These are phyloP conservation scores for Lingula anatina DNA, from an alignment of 2,888 invertebrate genomes.

Conservation along the genomic window DNA sequence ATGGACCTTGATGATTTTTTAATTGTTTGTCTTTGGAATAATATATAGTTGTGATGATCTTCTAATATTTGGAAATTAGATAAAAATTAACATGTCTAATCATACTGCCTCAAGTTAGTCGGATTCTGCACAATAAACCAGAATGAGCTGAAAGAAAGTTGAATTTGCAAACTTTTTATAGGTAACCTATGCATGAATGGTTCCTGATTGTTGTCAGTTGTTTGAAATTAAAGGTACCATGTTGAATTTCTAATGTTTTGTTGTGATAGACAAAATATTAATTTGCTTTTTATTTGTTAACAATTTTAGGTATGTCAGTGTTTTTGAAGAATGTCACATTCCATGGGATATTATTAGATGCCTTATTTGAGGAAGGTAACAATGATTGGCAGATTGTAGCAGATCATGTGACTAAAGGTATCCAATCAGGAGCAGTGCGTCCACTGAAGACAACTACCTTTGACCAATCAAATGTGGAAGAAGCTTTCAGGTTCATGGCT, in stretches of 20 bases:
- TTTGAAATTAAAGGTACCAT: background rate
- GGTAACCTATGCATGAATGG: no score
- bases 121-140: no score
- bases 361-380: conserved; percentile 72
- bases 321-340: conserved; percentile 94
- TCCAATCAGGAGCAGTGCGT: conserved; percentile 78
- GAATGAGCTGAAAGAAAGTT: no score
- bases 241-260: no score
- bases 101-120: no score
- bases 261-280: background rate
- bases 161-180: no score
- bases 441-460: conserved; percentile 88
- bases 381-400: conserved; percentile 71
- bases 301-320: conserved; percentile 76
- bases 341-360: conserved; percentile 94
- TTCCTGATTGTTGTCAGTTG: background rate
- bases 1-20: no score
- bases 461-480: conserved; percentile 79
- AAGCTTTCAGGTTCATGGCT: conserved; percentile 90
- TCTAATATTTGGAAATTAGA: no score
- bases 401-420: conserved; percentile 75
- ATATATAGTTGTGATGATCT: no score
- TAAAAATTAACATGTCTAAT: no score
- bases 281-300: conserved; percentile 7
- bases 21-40: no score